Evolutionary conservation across 2,888 invertebrate genomes (phyloP).

Genomic region (Chrysolina oricalcia): DNA sequence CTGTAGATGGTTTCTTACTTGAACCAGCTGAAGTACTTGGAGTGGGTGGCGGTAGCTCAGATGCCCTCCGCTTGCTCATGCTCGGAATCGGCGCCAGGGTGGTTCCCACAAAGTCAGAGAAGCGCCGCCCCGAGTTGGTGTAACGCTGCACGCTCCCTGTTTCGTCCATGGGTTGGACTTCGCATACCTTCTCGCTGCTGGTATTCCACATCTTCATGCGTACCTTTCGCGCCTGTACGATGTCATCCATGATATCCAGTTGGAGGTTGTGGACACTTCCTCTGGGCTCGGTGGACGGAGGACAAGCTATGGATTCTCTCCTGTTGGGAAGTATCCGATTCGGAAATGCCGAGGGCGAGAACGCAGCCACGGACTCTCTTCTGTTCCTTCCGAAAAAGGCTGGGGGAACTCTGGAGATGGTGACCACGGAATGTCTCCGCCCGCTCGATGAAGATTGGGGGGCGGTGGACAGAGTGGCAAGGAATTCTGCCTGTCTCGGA

Average conservation of each 20-base stretch:
- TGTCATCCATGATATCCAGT: slow-evolving; percentile 91
- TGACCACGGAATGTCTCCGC: slow-evolving; percentile 88
- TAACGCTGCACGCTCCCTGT: slow-evolving; percentile 76
- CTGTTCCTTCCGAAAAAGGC: slow-evolving; percentile 85
- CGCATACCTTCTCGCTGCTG: slow-evolving; percentile 84
- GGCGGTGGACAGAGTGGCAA: slow-evolving; percentile 86
- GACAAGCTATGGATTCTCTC: slow-evolving; percentile 70
- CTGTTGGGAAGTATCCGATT: slow-evolving; percentile 67
- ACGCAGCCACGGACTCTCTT: slow-evolving; percentile 87
- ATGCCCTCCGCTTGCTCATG: slow-evolving; percentile 78
- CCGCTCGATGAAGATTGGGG: slow-evolving; percentile 84
- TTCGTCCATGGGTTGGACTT: slow-evolving; percentile 87
- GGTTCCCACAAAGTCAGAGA: slow-evolving; percentile 82
- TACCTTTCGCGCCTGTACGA: slow-evolving; percentile 86
- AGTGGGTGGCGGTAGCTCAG: slow-evolving; percentile 78
- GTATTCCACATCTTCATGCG: slow-evolving; percentile 91
- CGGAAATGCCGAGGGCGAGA: slow-evolving; percentile 76
- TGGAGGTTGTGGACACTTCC: slow-evolving; percentile 88
- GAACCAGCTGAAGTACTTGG: slow-evolving; percentile 63
- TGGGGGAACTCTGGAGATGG: slow-evolving; percentile 87
- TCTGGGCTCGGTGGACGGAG: slow-evolving; percentile 82
- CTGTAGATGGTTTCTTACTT: slow-evolving; percentile 70
- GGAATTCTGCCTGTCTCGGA: slow-evolving; percentile 86
- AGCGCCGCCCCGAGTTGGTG: slow-evolving; percentile 76
- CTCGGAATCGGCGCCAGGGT: slow-evolving; percentile 77